These are phyloP conservation scores for Bettongia penicillata DNA, from an alignment of 2,113 vertebrate genomes.

Conservation along the genomic window DNA sequence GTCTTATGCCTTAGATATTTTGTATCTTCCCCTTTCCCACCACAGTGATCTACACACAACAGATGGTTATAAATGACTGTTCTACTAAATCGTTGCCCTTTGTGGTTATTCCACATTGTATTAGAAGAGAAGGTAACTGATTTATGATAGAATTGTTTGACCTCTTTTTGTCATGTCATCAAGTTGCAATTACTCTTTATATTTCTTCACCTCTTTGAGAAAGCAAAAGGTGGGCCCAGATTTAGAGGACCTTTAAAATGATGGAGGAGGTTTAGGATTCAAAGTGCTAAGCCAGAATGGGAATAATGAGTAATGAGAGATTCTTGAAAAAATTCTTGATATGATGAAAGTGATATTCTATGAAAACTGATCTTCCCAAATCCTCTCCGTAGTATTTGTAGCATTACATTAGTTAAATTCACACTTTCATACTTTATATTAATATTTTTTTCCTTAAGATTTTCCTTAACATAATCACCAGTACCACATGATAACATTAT, in stretches of 20 bases:
- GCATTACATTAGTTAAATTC: slow-evolving; percentile 19
- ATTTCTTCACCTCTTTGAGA: not conserved
- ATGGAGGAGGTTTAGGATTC: slow-evolving; percentile 16
- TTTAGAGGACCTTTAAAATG: not conserved
- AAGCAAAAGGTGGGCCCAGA: not conserved
- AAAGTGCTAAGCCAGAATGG: slow-evolving; percentile 28
- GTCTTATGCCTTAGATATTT: not conserved
- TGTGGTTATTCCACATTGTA: not conserved
- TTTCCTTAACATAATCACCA: slow-evolving; percentile 42
- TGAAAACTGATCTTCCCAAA: slow-evolving; percentile 36
- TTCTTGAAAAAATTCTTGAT: slow-evolving; percentile 21
- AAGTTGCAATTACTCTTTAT: not conserved
- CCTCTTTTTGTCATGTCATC: too few species aligned
- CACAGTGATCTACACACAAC: not conserved
- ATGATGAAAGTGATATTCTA: slow-evolving; percentile 26
- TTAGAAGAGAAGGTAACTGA: not conserved
- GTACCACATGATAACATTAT: slow-evolving; percentile 42
- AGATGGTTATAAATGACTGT: not conserved
- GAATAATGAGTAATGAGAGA: slow-evolving; percentile 45
- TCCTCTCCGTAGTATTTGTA: slow-evolving; percentile 42
- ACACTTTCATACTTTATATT: slow-evolving; percentile 39
- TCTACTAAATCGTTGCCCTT: not conserved
- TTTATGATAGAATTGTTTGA: not conserved
- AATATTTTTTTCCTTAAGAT: slow-evolving; percentile 44
- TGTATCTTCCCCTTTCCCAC: not conserved